Evolutionary conservation across 2,797 vertebrate species (phyloP), one percentile per base, ranked within the genome.

Genomic region (Lophius americanus): DNA sequence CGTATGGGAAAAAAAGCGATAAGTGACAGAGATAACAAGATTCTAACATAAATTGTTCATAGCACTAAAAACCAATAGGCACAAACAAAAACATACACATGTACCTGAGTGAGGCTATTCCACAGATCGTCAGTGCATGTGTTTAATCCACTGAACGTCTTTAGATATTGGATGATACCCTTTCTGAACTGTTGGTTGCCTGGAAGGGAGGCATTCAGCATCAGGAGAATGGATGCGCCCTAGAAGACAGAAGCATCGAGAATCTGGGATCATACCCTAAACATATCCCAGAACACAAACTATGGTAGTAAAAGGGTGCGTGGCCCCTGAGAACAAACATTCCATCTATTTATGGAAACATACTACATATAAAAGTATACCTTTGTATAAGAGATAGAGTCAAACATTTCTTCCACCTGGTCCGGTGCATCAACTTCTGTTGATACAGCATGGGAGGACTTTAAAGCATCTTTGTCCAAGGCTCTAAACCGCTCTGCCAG

Each of bases 371-470:
- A 58, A 58, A 74, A 55, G 0, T 37, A 2, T 91, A 99, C 98
- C 97, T 99, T 99, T 80, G 96, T 92, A 78, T 98, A 99, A 23
- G 96, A 97, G 81, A 99, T 92, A 0, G 92, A 91, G 92, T 98
- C 97, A 92, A 99, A 99, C 95, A 99, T 99, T 91, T 98, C 96
- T 70, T 94, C 95, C 72, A 99, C 96, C 89, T 99, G 95, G 59
- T 95, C 94, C 46, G 95, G 90, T 14, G 95, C 93, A 32, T 92
- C 91, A 73, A 96, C 96, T 48, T 92, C 73, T 14, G 94, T 88
- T 1, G 96, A 97, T 46, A 99, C 91, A 8, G 97, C 82, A 54
- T 95, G 97, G 71, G 97, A 96, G 6, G 96, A 96, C 89, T 95
- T 97, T 60, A 99, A 84, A 1, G 95, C 91, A 86, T 99, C 98